A percentile compares a stretch with the other conserved stretches of the same genome.
phyloP scores from a whole-genome alignment of 30 jellyfish, hydroid and myxozoan species.

The Chrysaora quinquecirrha region DNA sequence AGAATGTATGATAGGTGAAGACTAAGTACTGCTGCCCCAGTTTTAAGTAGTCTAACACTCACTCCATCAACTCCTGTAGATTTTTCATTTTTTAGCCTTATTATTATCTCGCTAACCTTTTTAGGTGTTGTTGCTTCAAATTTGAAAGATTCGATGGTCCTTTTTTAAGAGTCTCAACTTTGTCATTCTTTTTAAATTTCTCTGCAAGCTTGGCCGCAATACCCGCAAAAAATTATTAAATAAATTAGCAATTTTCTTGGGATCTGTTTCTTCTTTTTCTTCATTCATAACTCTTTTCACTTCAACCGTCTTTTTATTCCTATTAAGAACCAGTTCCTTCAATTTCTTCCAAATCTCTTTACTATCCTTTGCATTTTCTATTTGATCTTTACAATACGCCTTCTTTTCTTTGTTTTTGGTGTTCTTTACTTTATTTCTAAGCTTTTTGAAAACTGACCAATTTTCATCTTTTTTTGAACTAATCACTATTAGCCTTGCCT shows the following conservation, averaged over 20 bases:
- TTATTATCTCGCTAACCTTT: constrained; percentile 40
- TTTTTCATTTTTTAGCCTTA: constrained; percentile 40
- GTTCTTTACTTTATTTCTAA: constrained; percentile 21
- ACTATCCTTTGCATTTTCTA: constrained; percentile 46
- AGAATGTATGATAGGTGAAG: constrained; percentile 28
- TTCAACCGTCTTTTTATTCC: not conserved
- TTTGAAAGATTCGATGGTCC: constrained; percentile 52
- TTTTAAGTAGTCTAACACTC: constrained; percentile 37
- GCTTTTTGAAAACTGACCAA: constrained; percentile 25
- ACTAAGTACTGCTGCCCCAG: constrained; percentile 56
- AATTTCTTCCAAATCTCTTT: constrained; percentile 27
- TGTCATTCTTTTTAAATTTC: constrained; percentile 22
- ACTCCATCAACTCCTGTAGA: constrained; percentile 57
- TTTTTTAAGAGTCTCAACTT: constrained; percentile 37
- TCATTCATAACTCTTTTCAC: not conserved
- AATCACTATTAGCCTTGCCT: constrained; percentile 44
- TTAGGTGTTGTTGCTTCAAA: constrained; percentile 44
- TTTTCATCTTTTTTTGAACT: constrained; percentile 29
- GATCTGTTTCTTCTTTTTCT: constrained; percentile 43
- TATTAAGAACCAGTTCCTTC: constrained; percentile 10
- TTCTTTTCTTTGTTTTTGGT: constrained; percentile 42
- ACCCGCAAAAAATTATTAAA: constrained; percentile 47
- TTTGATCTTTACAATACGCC: constrained; percentile 15
- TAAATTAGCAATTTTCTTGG: constrained; percentile 30
- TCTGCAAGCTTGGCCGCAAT: constrained; percentile 61